These are phyloP conservation scores for Clytia hemisphaerica DNA, from an alignment of 30 jellyfish, hydroid and myxozoan genomes.

Conservation along the genomic window DNA sequence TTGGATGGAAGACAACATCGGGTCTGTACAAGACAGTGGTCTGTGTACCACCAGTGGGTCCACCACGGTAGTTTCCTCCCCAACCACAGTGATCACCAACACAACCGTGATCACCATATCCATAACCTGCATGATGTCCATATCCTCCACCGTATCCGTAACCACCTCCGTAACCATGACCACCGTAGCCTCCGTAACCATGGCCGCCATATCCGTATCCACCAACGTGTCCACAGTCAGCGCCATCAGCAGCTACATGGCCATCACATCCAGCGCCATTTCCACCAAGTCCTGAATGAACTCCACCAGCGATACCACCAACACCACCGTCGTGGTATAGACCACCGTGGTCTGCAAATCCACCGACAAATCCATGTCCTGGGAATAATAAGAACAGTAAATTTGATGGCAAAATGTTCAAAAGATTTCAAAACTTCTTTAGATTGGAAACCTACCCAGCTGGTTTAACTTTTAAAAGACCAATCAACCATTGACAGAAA, in stretches of 20 bases:
- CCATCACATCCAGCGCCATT: background rate
- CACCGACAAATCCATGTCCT: no score
- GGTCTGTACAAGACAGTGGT: slow-evolving; percentile 87
- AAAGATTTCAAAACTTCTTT: no score
- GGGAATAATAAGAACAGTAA: no score
- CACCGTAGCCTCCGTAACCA: slow-evolving; percentile 48
- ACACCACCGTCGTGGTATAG: slow-evolving; percentile 1
- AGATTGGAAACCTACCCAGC: no score
- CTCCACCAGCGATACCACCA: slow-evolving; percentile 20
- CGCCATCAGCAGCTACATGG: slow-evolving; percentile 31
- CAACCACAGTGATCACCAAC: slow-evolving; percentile 43
- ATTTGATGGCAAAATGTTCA: no score
- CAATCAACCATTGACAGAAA: no score
- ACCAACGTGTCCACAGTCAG: slow-evolving; percentile 39
- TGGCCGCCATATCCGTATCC: slow-evolving; percentile 20
- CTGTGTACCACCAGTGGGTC: slow-evolving; percentile 69
- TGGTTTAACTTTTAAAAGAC: no score
- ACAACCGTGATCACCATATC: slow-evolving; percentile 45
- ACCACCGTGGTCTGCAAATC: slow-evolving; percentile 17
- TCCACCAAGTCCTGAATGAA: slow-evolving; percentile 16
- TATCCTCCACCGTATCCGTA: slow-evolving; percentile 32
- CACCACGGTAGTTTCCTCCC: slow-evolving; percentile 38
- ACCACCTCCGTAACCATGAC: slow-evolving; percentile 35
- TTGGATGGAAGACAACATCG: slow-evolving; percentile 87
- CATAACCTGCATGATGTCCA: slow-evolving; percentile 25